These are phyloP conservation scores for Epiperipatus broadwayi DNA, from an alignment of 2,888 invertebrate genomes.

Conservation along the genomic window DNA sequence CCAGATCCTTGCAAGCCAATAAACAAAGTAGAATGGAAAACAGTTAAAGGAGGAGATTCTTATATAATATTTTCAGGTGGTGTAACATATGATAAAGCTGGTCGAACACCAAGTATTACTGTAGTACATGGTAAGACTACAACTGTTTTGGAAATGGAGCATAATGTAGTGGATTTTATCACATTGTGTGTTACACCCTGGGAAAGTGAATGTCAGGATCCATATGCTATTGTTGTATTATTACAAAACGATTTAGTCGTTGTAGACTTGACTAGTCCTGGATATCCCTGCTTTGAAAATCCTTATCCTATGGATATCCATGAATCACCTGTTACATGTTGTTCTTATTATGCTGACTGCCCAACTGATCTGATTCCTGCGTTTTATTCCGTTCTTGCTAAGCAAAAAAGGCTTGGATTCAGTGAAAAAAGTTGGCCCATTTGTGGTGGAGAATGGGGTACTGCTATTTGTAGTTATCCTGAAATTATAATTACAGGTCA, in stretches of 20 bases:
- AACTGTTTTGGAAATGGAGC: slow-evolving; percentile 97
- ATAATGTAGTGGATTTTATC: slow-evolving; percentile 89
- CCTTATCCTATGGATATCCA: slow-evolving; percentile 99
- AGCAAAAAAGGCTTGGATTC: slow-evolving; percentile 44
- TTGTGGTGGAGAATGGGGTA: slow-evolving; percentile 86
- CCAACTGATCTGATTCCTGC: slow-evolving; percentile 94
- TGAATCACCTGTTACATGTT: slow-evolving; percentile 93
- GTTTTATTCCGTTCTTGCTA: slow-evolving; percentile 72
- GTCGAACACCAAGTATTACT: slow-evolving; percentile 71
- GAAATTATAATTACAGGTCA: slow-evolving; percentile 98
- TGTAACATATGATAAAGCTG: slow-evolving; percentile 70
- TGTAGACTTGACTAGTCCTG: slow-evolving; percentile 79
- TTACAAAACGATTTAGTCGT: slow-evolving; percentile 94
- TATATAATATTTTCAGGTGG: slow-evolving; percentile 94
- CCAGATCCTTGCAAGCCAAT: slow-evolving; percentile 83
- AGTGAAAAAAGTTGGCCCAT: slow-evolving; percentile 90
- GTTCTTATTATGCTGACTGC: slow-evolving; percentile 91
- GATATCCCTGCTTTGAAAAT: slow-evolving; percentile 97
- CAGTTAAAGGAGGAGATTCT: no score
- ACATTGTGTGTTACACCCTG: slow-evolving; percentile 87
- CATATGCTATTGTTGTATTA: slow-evolving; percentile 89
- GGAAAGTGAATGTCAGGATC: slow-evolving; percentile 83
- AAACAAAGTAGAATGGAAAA: slow-evolving; percentile 86
- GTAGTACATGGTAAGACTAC: slow-evolving; percentile 90
- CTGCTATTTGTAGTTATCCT: slow-evolving; percentile 85